These are phyloP conservation scores for Pantala flavescens DNA, from an alignment of 1,140 invertebrate genomes.

Conservation along the genomic window DNA sequence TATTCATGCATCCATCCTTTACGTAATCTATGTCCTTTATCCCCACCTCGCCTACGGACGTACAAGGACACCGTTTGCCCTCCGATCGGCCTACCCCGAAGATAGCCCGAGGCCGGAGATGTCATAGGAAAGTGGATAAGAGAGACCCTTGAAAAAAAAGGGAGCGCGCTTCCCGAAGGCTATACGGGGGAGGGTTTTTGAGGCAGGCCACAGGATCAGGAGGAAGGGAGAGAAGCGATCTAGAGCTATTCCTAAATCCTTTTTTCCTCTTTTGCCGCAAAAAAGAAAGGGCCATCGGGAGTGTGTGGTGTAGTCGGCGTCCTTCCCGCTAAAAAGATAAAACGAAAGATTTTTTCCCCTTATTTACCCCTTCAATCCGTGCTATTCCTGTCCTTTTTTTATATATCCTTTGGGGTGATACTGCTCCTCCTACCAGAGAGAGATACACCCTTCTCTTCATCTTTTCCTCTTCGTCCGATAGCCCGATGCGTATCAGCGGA, in stretches of 20 bases:
- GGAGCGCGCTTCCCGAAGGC: neutral
- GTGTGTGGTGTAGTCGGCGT: too few species aligned
- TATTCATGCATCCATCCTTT: neutral
- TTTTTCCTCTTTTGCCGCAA: neutral
- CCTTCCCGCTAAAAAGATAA: too few species aligned
- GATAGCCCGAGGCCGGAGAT: neutral
- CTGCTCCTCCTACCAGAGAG: too few species aligned
- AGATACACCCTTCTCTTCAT: too few species aligned
- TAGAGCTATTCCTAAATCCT: neutral
- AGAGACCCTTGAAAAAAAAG: constrained; percentile 1
- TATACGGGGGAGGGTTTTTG: neutral
- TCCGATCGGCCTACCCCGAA: neutral
- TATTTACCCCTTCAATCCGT: too few species aligned
- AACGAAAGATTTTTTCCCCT: too few species aligned
- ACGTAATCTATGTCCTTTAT: neutral
- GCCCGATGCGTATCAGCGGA: neutral
- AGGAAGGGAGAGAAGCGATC: neutral
- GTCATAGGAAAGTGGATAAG: constrained; percentile 1
- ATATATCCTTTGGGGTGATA: too few species aligned
- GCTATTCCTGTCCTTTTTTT: too few species aligned
- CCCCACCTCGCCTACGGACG: neutral
- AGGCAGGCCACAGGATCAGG: neutral
- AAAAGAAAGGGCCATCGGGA: neutral
- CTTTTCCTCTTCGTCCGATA: neutral
- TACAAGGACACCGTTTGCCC: constrained; percentile 7